Evolutionary conservation across 2,113 vertebrate genomes (phyloP).

Genomic region (Notechis scutatus): DNA sequence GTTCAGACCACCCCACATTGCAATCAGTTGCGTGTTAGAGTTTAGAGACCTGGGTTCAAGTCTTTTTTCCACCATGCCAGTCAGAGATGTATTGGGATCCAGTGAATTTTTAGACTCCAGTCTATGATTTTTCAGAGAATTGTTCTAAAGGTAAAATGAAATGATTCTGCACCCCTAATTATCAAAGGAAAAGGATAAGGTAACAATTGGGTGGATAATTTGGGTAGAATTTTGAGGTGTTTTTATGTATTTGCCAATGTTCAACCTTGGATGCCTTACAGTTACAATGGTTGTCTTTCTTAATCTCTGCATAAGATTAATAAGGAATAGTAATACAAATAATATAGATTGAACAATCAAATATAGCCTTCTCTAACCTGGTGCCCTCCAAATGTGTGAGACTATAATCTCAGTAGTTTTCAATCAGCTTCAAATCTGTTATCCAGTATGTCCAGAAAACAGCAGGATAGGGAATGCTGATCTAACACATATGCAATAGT

Average conservation of each 20-base stretch:
- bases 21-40: background rate
- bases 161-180: background rate
- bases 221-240: background rate
- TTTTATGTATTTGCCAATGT: background rate
- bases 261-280: background rate
- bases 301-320: background rate
- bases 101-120: background rate
- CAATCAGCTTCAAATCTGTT: background rate
- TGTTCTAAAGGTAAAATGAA: background rate
- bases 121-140: background rate
- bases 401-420: background rate
- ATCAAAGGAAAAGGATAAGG: background rate
- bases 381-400: background rate
- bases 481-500: background rate
- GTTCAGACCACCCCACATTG: background rate
- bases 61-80: background rate
- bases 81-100: background rate
- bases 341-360: background rate
- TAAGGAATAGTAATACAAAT: background rate
- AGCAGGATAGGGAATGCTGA: background rate
- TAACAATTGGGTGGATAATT: background rate
- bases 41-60: background rate
- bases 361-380: background rate
- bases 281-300: background rate
- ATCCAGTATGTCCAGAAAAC: background rate